Evolutionary conservation across 2,888 invertebrate species (phyloP), one percentile per base, ranked within the genome.

Genomic region (Adelphocoris suturalis): DNA sequence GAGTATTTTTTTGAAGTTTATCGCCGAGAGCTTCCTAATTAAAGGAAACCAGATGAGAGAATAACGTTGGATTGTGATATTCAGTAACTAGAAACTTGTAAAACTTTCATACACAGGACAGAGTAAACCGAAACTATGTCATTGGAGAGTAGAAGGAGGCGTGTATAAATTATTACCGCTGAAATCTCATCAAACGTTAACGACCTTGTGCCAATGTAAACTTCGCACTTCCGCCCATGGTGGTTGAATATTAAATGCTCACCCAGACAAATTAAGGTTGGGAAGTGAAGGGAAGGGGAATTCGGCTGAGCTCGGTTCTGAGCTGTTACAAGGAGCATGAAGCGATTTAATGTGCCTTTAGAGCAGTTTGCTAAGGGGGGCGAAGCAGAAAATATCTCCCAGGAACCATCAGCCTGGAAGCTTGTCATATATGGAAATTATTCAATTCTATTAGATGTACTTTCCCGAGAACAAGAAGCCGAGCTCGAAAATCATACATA

Each of bases 171-270:
- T 61, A 85, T 85, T 85, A 85, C 57, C 37, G 85, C 28, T 57
- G 57, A 85, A 85, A 85, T 85, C 85, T 85, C 85, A 85, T 85
- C 85, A 85, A 85, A 85, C 85, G 85, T 85, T 85, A 85, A 85
- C 57, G 61, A 85, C 57, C 37, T 61, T 52, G 85, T 85, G 37
- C 52, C 57, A 85, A 37, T 52, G 52, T 85, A 57, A 55, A 85
- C 85, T 61, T 85, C 61, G 85, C 85, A 85, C 85, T 85, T 85
- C 57, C 28, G 55, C 85, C 61, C 27, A 61, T 57, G 37, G 19
- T 28, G 85, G 85, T 85, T 85, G 57, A 85, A 85, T 85, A 85
- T 85, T 61, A 85, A 85, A 85, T 57, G 52, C 37, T 57, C 61
- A 61, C 52, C 82, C 61, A 19, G 57, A 85, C 85, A 85, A 85